Evolutionary conservation across 2,113 vertebrate species (phyloP).

Genomic region (Cisticola juncidis): DNA sequence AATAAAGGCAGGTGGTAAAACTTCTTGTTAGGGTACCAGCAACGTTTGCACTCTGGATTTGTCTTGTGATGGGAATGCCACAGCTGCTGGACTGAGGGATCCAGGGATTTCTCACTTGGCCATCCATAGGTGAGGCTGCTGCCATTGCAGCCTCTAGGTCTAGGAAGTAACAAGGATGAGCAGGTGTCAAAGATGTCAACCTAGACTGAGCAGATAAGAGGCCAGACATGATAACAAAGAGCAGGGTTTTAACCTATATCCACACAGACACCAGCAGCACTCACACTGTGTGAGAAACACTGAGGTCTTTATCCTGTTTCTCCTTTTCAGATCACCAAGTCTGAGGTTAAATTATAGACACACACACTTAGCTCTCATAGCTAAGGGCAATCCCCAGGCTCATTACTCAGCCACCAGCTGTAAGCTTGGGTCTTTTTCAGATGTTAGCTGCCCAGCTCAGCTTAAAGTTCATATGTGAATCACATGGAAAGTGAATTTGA

Average conservation of each 20-base stretch:
- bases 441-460: background rate
- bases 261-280: background rate
- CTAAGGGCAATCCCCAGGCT: background rate
- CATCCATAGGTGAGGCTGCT: background rate
- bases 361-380: background rate
- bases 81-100: fast-evolving
- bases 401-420: background rate
- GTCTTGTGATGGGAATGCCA: background rate
- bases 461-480: background rate
- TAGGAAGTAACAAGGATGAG: background rate
- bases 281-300: background rate
- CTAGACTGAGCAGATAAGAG: background rate
- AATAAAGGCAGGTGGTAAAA: background rate
- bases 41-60: background rate
- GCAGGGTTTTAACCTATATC: background rate
- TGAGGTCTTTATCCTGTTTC: background rate
- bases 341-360: background rate
- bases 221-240: background rate
- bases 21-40: background rate
- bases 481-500: background rate
- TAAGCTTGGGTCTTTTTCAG: background rate
- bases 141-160: background rate
- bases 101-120: background rate
- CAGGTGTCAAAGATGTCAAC: background rate
- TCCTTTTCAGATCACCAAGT: background rate